Conservation (phyloP, 2,113 vertebrate genomes). For the Hemibagrus wyckioides region DNA sequence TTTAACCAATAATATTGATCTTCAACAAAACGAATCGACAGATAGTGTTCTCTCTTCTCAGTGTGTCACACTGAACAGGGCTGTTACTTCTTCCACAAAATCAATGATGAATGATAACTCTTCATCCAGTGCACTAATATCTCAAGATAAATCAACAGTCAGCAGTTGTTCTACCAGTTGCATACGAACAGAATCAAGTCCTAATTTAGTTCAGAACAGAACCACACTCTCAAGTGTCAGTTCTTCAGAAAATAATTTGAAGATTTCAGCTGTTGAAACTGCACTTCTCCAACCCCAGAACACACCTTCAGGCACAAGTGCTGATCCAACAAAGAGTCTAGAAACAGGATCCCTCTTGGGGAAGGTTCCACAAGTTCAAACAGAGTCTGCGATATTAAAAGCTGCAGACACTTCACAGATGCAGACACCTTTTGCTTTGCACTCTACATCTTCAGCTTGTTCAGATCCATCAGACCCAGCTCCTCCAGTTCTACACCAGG, state of each 20-base stretch:
- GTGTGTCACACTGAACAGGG: slow-evolving; percentile 26
- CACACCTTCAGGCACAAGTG: slow-evolving; percentile 44
- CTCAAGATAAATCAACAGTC: slow-evolving; percentile 49
- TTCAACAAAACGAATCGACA: slow-evolving; percentile 37
- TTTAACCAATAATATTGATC: slow-evolving; percentile 9
- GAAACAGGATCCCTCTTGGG: slow-evolving; percentile 49
- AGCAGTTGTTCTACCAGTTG: slow-evolving; percentile 22
- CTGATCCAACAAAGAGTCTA: slow-evolving; percentile 41
- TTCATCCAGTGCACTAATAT: not conserved
- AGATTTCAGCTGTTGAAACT: slow-evolving; percentile 46
- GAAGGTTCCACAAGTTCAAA: slow-evolving; percentile 43
- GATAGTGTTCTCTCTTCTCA: slow-evolving; percentile 42
- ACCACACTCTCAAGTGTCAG: slow-evolving; percentile 35
- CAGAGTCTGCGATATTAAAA: slow-evolving; percentile 44
- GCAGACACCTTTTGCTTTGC: slow-evolving; percentile 47
- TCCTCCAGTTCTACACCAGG: slow-evolving; percentile 51
- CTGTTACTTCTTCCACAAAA: slow-evolving; percentile 6
- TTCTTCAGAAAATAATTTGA: slow-evolving; percentile 48
- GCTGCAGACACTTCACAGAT: slow-evolving; percentile 51
- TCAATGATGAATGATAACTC: slow-evolving; percentile 28
- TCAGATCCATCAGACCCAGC: slow-evolving; percentile 51
- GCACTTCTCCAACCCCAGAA: slow-evolving; percentile 54
- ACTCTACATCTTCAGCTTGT: slow-evolving; percentile 34
- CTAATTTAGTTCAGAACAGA: slow-evolving; percentile 23
- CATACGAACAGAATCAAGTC: slow-evolving; percentile 24